Evolutionary conservation across 30 jellyfish, hydroid and myxozoan genomes (phyloP).

Genomic region (Aurelia aurita complex sp. Pacific): DNA sequence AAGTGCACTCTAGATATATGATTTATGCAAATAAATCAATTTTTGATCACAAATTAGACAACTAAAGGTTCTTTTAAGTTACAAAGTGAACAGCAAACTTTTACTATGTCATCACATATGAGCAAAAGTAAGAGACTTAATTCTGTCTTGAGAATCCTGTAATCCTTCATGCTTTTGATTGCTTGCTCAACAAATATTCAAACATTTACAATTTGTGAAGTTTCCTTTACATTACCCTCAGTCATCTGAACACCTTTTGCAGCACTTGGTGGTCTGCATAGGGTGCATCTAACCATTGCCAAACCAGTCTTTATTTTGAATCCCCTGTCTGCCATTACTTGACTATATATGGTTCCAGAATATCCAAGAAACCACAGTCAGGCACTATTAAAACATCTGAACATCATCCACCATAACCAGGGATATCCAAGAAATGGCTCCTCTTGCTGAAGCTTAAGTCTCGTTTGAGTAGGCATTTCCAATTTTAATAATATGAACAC

Average conservation of each 20-base stretch:
- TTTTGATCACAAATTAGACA: no score
- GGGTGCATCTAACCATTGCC: conserved; percentile 41
- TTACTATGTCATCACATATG: conserved; percentile 39
- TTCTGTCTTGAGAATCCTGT: conserved; percentile 41
- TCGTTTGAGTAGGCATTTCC: no score
- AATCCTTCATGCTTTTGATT: conserved; percentile 19
- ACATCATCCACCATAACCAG: conserved; percentile 59
- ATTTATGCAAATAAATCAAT: no score
- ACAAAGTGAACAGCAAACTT: conserved; percentile 28
- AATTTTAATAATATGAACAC: no score
- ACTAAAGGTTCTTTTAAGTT: no score
- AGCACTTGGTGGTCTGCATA: conserved; percentile 43
- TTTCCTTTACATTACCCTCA: conserved; percentile 6
- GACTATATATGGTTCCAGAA: conserved; percentile 53
- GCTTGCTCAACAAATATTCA: conserved; percentile 58
- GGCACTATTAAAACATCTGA: conserved; percentile 23
- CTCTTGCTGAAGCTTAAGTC: no score
- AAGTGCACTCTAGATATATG: no score
- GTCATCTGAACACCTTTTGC: conserved; percentile 55
- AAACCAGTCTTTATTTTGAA: conserved; percentile 42
- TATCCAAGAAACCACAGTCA: conserved; percentile 16
- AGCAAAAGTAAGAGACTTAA: conserved; percentile 27
- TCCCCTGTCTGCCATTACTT: conserved; percentile 63
- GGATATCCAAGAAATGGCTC: not conserved
- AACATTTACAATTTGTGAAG: conserved; percentile 53